Evolutionary conservation across 2,888 invertebrate genomes (phyloP).

Genomic region (Macrophya annulata): DNA sequence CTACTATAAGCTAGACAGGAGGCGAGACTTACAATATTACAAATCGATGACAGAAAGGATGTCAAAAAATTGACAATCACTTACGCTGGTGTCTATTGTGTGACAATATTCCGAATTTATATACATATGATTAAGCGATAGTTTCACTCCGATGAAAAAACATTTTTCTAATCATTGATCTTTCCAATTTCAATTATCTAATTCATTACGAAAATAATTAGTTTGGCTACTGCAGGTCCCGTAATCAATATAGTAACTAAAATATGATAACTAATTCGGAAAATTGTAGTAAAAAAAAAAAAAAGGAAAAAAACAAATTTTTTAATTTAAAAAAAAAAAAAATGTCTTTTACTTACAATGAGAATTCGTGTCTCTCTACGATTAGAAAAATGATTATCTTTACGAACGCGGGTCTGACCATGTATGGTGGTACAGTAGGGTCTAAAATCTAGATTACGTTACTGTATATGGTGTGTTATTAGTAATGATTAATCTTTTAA

Average conservation of each 20-base stretch:
- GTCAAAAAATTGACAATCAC: conserved; percentile 28
- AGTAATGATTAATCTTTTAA: conserved; percentile 47
- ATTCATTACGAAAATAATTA: conserved; percentile 1
- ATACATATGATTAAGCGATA: background rate
- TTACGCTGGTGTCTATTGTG: conserved; percentile 1
- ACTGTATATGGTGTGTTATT: conserved; percentile 47
- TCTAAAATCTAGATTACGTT: conserved; percentile 52
- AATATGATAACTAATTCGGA: background rate
- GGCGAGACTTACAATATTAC: background rate
- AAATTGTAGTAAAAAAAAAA: conserved; percentile 7
- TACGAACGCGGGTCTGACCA: conserved; percentile 15
- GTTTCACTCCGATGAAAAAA: conserved; percentile 31
- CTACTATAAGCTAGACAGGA: background rate
- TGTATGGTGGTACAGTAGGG: background rate
- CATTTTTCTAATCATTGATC: conserved; percentile 15
- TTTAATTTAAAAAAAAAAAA: no score
- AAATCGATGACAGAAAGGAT: conserved; percentile 23
- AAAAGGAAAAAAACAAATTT: background rate
- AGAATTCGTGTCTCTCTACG: background rate
- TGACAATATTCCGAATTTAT: background rate
- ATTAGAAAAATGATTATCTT: conserved; percentile 35
- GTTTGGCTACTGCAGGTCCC: background rate
- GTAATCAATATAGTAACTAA: background rate
- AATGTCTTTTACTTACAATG: background rate
- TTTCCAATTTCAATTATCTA: conserved; percentile 19